Base-by-base conservation (phyloP, 2,113 vertebrate genomes). In the Hystrix brachyura region DNA sequence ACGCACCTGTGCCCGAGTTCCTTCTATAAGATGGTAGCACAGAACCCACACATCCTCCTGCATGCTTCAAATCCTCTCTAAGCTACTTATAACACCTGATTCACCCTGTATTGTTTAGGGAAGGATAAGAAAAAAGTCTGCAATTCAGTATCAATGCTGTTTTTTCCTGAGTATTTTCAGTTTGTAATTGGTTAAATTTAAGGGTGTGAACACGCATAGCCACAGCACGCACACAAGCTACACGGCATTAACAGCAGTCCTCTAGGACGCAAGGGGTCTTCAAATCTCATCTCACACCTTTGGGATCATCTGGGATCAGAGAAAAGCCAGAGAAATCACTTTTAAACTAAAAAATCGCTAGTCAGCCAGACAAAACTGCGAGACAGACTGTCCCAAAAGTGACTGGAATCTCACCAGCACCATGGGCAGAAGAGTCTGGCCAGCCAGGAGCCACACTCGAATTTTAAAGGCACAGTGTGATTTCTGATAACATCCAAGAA, bases 381-480 rank as follows among this genome's bases (percentile, higher is more conserved):
- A 29, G 67, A 10, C 43, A 21, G 74, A 48, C 3, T 65, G 10
- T 46, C 0, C 14, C 48, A 76, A 29, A 67, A 32, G 27, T 2
- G 23, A 23, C 60, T 32, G 13, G 18, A 38, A 7, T 17, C 53
- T 55, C 25, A 9, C 78, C 5, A 0, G 7, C 3, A 17, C 32
- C 27, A 11, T 23, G 9, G 80, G 46, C 55, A 34, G 21, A 32
- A 48, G 53, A 14, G 5, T 5, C 29, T 3, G 23, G 9, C 38
- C 13, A 7, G 80, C 55, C n/a, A 25, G 62, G 64, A 12, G 0
- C 67, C 46, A 25, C 3, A 0, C 15, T 3, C 51, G 38, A 38
- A 21, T 7, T 0, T 1, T 5, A 3, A 38, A 1, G 2, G 15
- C 57, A 32, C 0, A 0, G 32, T 0, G 0, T 4, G 0, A 0